A percentile compares a stretch with the other conserved stretches of the same genome.
Evolutionary conservation across 2,113 vertebrate genomes (phyloP).

Genomic region (Telmatochromis sp.): DNA sequence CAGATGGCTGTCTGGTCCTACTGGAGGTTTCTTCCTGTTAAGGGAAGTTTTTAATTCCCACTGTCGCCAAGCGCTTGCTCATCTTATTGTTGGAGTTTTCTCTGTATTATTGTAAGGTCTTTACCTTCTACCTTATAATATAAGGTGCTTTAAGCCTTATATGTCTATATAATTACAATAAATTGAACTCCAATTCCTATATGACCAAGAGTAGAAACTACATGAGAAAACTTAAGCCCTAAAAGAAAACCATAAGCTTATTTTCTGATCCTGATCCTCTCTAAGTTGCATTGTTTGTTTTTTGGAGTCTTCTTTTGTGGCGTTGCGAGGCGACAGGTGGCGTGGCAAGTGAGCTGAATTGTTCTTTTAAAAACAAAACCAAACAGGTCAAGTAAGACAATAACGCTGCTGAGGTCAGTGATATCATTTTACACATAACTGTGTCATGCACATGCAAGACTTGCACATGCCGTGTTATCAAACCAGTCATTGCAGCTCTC

Average conservation of each 20-base stretch:
- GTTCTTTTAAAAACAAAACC: not conserved
- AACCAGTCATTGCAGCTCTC: not conserved
- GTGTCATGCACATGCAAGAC: not conserved
- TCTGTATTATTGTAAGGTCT: not conserved
- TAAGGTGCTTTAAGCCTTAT: rapidly evolving
- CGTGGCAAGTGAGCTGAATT: not conserved
- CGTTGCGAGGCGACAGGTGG: not conserved
- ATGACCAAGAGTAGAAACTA: not conserved
- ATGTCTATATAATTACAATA: not conserved
- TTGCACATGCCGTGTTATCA: not conserved
- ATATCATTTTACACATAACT: not conserved
- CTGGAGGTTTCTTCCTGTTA: not conserved
- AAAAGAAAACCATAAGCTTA: not conserved
- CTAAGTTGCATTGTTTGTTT: not conserved
- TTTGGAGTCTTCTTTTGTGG: not conserved
- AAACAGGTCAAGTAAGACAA: not conserved
- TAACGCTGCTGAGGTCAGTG: not conserved
- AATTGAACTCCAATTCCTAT: not conserved
- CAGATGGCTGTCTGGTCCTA: not conserved
- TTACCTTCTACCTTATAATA: not conserved
- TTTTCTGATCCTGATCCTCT: not conserved
- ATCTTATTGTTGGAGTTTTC: not conserved
- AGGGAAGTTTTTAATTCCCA: rapidly evolving
- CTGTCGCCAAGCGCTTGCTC: rapidly evolving
- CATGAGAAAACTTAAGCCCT: rapidly evolving